Conservation (phyloP, 2,113 vertebrate species). For the Narcine bancroftii region DNA sequence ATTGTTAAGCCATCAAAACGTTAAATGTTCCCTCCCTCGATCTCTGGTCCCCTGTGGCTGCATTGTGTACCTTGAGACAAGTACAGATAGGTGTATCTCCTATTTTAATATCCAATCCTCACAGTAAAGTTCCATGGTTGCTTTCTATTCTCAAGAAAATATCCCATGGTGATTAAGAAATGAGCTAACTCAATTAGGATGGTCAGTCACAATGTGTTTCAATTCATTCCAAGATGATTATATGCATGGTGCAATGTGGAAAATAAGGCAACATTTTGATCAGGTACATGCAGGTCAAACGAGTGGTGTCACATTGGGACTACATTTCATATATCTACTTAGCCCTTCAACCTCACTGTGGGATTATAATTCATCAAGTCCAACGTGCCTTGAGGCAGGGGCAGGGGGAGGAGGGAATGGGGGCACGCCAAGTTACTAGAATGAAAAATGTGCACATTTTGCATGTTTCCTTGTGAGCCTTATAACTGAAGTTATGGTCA, state of each 20-base stretch:
- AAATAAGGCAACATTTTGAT: background rate
- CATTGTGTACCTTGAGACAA: background rate
- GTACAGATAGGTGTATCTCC: background rate
- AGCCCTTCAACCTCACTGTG: slow-evolving; percentile 7
- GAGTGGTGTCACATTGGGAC: background rate
- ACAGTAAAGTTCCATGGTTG: background rate
- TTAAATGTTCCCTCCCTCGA: background rate
- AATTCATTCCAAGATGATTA: background rate
- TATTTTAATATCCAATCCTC: background rate
- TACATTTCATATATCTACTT: slow-evolving; percentile 9
- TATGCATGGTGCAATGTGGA: background rate
- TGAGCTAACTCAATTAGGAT: background rate
- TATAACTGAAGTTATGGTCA: background rate
- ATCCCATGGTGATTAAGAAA: background rate
- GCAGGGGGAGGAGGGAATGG: too few species aligned
- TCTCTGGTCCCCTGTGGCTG: background rate
- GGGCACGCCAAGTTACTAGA: background rate
- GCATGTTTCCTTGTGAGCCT: background rate
- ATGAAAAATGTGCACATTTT: background rate
- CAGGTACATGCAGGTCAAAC: slow-evolving; percentile 11
- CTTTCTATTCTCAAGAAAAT: background rate
- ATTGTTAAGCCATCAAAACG: background rate
- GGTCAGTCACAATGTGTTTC: background rate
- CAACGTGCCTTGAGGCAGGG: background rate
- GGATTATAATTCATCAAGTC: slow-evolving; percentile 23